Evolutionary conservation across 2,888 invertebrate species (phyloP).

Genomic region (Lacanobia wlatinum): DNA sequence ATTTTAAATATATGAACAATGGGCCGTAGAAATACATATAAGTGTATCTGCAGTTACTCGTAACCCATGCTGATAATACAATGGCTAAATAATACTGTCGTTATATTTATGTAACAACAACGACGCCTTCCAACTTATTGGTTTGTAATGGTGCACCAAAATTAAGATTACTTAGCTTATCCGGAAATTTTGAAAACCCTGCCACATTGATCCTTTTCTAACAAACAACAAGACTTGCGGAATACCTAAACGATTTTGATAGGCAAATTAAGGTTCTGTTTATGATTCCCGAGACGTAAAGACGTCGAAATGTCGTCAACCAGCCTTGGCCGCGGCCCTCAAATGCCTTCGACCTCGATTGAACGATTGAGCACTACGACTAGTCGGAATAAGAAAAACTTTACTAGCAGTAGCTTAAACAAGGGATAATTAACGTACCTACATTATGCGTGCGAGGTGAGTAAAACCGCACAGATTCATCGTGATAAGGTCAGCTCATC

Average conservation of each 20-base stretch:
- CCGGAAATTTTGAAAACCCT: not conserved
- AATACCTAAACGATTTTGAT: not conserved
- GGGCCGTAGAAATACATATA: slow-evolving; percentile 74
- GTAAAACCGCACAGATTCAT: slow-evolving; percentile 8
- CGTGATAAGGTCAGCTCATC: slow-evolving; percentile 12
- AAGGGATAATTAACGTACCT: slow-evolving; percentile 23
- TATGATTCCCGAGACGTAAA: slow-evolving; percentile 64
- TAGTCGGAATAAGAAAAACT: slow-evolving; percentile 50
- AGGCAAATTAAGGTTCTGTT: slow-evolving; percentile 45
- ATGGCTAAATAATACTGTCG: slow-evolving; percentile 52
- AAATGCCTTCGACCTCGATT: slow-evolving; percentile 61
- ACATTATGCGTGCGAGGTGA: slow-evolving; percentile 23
- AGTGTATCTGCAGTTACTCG: slow-evolving; percentile 60
- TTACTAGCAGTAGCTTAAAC: slow-evolving; percentile 33
- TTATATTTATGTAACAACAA: slow-evolving; percentile 17
- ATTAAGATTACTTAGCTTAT: not conserved
- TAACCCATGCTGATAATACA: slow-evolving; percentile 54
- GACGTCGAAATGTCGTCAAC: slow-evolving; percentile 65
- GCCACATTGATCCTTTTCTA: not conserved
- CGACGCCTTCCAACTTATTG: not conserved
- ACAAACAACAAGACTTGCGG: not conserved
- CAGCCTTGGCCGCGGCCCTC: slow-evolving; percentile 69
- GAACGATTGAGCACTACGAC: slow-evolving; percentile 54
- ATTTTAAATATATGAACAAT: slow-evolving; percentile 78
- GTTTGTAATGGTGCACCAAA: slow-evolving; percentile 21